Conservation (phyloP, 1,140 invertebrate genomes). For the Oppia nitens region DNA sequence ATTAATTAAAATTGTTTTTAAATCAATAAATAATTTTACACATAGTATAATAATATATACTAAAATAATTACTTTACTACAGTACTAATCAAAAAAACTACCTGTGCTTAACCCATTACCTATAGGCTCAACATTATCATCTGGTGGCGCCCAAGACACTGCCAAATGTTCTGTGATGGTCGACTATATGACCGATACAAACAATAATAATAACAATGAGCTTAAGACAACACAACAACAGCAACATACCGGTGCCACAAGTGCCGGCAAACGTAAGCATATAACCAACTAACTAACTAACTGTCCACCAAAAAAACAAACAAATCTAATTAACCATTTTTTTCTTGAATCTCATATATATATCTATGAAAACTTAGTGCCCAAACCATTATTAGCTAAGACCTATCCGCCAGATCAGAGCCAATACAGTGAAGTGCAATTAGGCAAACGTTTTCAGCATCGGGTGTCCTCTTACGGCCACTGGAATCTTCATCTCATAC, state of each 20-base stretch:
- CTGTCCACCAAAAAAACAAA: neutral
- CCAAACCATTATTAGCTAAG: neutral
- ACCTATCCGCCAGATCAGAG: neutral
- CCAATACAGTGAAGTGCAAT: constrained; percentile 41
- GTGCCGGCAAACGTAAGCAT: neutral
- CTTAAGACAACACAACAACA: too few relatives aligned
- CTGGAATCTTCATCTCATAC: constrained; percentile 75
- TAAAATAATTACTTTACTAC: too few relatives aligned
- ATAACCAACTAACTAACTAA: neutral
- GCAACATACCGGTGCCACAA: neutral
- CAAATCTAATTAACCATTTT: too few relatives aligned
- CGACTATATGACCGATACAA: neutral
- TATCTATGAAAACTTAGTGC: neutral
- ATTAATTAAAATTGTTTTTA: too few relatives aligned
- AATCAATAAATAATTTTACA: too few relatives aligned
- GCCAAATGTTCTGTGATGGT: neutral
- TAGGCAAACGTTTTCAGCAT: constrained; percentile 57
- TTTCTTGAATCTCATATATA: too few relatives aligned
- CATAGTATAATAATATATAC: too few relatives aligned
- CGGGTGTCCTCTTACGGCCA: constrained; percentile 71
- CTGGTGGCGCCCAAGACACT: neutral
- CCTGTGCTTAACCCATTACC: too few relatives aligned
- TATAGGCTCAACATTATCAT: neutral
- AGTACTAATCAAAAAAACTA: too few relatives aligned
- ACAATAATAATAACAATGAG: too few relatives aligned